These are phyloP conservation scores for Cactoblastis cactorum DNA, from an alignment of 2,888 invertebrate species.

Conservation along the genomic window DNA sequence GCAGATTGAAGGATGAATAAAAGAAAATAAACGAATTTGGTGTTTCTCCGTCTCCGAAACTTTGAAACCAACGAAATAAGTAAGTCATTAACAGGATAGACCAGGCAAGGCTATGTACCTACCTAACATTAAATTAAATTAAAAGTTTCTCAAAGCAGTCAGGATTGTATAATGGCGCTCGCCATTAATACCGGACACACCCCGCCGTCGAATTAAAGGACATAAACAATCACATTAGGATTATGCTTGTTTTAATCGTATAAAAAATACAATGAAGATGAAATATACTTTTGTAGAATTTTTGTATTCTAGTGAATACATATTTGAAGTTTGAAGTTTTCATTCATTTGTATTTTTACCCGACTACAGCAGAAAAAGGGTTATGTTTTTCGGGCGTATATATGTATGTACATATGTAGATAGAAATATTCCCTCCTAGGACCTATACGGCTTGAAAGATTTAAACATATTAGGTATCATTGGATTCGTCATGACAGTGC, in stretches of 20 bases:
- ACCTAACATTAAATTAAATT: slow-evolving; percentile 58
- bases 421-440: no score
- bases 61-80: slow-evolving; percentile 46
- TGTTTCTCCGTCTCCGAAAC: slow-evolving; percentile 29
- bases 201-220: slow-evolving; percentile 38
- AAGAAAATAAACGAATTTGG: slow-evolving; percentile 33
- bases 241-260: no score
- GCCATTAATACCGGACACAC: slow-evolving; percentile 39
- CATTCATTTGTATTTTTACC: no score
- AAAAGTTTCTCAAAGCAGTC: slow-evolving; percentile 46
- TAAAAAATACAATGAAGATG: no score
- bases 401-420: no score
- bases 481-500: no score
- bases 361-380: no score
- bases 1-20: slow-evolving; percentile 13
- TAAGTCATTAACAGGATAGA: slow-evolving; percentile 47
- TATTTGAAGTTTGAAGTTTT: no score
- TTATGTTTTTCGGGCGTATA: no score
- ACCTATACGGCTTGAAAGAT: no score
- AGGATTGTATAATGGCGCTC: slow-evolving; percentile 34
- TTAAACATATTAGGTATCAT: no score
- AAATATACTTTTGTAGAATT: not conserved
- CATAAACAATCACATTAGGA: no score
- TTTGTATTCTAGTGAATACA: not conserved
- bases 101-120: slow-evolving; percentile 39